Evolutionary conservation across 2,888 invertebrate species (phyloP), one percentile per base, ranked within the genome.

Genomic region (Caenorhabditis sp.): DNA sequence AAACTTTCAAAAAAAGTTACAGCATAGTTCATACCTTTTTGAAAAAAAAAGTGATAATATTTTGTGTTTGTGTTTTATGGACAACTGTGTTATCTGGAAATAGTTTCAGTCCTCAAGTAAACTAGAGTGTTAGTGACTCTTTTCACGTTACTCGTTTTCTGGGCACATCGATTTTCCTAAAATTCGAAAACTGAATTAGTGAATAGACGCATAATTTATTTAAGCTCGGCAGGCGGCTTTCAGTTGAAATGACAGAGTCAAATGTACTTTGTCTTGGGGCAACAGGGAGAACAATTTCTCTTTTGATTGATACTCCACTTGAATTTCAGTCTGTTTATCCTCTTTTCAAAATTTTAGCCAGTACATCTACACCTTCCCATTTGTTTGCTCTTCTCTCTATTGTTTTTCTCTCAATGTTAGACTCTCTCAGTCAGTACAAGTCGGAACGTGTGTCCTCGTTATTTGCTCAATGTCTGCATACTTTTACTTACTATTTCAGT

Each of bases 391-490:
- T 44, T 38, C 35, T 38, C 41, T 44, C 35, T 47, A 49, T 66
- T 66, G 66, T 66, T 56, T 58, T 58, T 41, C 38, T 47, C 38
- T 66, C 64, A 31, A 44, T 44, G 44, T 38, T 44, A 41, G 28
- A 35, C 51, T 22, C 58, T 58, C 12, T 38, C 24, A 31, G 12
- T 56, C 24, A 56, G 44, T 63, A 63, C 63, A 44, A 66, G 47
- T 35, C 66, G 35, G 66, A 35, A 66, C 66, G 22, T 26, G 22
- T 51, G 38, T 61, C 22, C 24, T 22, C 22, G 38, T 3, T 70
- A 56, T 72, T 66, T 72, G 51, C 61, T 68, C 64, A 26, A 24
- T 69, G 56, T 69, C 44, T 77, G 28, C 47, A 26, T 63, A 72
- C 58, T 22, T 26, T 73, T 58, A 54, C 35, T 49, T 28, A 47